These are phyloP conservation scores for Hetaerina americana DNA, from an alignment of 1,140 invertebrate genomes.

Conservation along the genomic window DNA sequence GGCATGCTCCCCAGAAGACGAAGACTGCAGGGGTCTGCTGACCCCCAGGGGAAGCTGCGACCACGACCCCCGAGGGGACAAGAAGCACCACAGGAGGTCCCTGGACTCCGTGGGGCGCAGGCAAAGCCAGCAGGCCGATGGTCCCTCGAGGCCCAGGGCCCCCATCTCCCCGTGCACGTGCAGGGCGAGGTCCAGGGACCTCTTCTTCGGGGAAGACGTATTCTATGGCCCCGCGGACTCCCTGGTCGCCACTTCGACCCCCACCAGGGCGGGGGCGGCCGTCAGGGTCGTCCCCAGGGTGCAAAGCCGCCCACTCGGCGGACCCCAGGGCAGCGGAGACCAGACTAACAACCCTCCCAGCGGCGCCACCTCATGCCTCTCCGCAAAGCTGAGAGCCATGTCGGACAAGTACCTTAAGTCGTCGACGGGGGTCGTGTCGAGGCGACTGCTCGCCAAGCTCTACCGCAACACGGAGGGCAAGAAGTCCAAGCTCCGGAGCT, in stretches of 20 bases:
- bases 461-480: constrained; percentile 31
- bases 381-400: constrained; percentile 53
- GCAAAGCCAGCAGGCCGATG: neutral
- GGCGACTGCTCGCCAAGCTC: constrained; percentile 48
- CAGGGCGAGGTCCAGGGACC: neutral
- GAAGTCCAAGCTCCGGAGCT: constrained; percentile 50
- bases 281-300: neutral
- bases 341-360: neutral
- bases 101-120: neutral
- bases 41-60: neutral
- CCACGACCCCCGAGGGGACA: neutral
- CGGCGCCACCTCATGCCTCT: constrained; percentile 33
- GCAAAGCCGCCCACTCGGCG: no score
- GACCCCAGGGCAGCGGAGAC: neutral
- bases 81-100: neutral
- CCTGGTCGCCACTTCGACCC: neutral
- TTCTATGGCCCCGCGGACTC: neutral
- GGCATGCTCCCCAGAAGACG: no score
- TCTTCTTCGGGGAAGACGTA: neutral
- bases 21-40: constrained; percentile 8
- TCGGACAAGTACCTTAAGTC: constrained; percentile 54
- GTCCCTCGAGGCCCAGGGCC: neutral
- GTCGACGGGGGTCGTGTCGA: constrained; percentile 36
- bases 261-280: neutral
- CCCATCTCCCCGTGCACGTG: neutral